Evolutionary conservation across 2,888 invertebrate genomes (phyloP).

Genomic region (Stegophylla sp.): DNA sequence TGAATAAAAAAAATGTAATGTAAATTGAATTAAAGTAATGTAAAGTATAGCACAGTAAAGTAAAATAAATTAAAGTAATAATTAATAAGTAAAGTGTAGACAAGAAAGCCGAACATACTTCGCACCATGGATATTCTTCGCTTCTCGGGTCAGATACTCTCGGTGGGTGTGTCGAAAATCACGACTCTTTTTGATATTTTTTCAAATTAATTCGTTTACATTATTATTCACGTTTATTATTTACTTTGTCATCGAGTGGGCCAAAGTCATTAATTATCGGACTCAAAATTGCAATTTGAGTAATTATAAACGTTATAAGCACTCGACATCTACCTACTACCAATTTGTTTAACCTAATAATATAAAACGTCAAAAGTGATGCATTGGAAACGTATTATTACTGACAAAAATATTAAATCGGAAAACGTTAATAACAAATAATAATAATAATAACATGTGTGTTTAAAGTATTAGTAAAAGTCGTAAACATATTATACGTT

Average conservation of each 20-base stretch:
- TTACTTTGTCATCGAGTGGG: conserved; percentile 3
- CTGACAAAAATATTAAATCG: conserved; percentile 30
- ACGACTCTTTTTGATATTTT: background rate
- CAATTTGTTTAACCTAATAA: conserved; percentile 22
- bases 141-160: no score
- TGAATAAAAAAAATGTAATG: no score
- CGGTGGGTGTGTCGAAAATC: no score
- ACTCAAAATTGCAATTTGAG: conserved; percentile 10
- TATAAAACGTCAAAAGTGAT: conserved; percentile 38
- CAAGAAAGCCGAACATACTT: no score
- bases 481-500: conserved; percentile 18
- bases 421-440: conserved; percentile 42
- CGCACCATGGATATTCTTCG: no score
- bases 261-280: background rate
- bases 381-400: conserved; percentile 35
- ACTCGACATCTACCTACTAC: conserved; percentile 10
- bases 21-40: no score
- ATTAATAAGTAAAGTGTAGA: no score
- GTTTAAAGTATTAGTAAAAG: conserved; percentile 33
- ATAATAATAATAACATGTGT: conserved; percentile 11
- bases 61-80: no score
- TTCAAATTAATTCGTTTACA: background rate
- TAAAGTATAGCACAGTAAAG: no score
- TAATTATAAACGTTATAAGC: background rate
- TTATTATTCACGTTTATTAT: background rate